Conservation (phyloP, 2,113 vertebrate species). For the Rhinolophus ferrumequinum region DNA sequence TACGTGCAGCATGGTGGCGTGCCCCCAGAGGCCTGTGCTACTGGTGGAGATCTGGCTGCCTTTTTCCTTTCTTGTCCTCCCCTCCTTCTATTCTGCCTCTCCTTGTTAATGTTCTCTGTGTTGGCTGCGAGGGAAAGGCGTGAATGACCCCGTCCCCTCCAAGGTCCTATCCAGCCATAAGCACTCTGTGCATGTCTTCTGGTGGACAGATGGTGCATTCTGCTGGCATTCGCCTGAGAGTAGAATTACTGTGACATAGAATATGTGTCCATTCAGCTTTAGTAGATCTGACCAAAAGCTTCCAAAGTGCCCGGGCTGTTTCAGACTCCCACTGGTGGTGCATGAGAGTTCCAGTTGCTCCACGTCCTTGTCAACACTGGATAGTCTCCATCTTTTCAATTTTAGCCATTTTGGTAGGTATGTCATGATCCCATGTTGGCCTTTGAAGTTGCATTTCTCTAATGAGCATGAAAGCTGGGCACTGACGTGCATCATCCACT, state of each 20-base stretch:
- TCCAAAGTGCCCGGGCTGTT: too few relatives aligned
- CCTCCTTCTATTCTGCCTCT: neutral
- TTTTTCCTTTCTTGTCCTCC: neutral
- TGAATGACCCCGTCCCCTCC: neutral
- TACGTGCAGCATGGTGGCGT: rapidly evolving
- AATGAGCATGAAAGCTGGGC: neutral
- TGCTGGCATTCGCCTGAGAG: too few relatives aligned
- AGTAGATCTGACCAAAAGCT: neutral
- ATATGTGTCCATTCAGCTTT: too few relatives aligned
- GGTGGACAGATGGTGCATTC: neutral
- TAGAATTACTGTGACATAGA: neutral
- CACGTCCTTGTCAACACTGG: neutral
- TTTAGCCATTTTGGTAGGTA: neutral
- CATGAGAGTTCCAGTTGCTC: rapidly evolving
- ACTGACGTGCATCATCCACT: rapidly evolving
- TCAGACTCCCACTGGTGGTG: rapidly evolving
- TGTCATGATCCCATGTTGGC: neutral
- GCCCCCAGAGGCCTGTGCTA: too few relatives aligned
- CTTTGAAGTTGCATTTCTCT: neutral
- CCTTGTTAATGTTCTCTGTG: rapidly evolving
- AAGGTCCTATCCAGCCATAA: neutral
- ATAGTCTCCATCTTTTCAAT: neutral
- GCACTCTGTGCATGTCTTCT: rapidly evolving
- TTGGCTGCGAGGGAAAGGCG: neutral
- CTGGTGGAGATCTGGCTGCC: neutral